Evolutionary conservation across 2,888 invertebrate species (phyloP).

Genomic region (Polyommatus icarus): DNA sequence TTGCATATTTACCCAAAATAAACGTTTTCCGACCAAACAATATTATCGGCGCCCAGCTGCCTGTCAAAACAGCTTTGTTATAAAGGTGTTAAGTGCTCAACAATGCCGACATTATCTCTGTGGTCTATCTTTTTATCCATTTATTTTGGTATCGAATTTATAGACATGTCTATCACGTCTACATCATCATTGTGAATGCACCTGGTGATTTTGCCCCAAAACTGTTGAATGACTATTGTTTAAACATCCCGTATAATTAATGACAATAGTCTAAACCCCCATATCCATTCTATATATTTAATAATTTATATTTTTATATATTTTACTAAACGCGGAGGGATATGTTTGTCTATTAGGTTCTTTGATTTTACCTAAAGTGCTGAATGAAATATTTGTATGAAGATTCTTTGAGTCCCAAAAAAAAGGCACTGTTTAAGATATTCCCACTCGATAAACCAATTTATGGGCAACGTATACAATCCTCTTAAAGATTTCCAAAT

Average conservation of each 20-base stretch:
- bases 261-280: neutral
- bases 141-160: conserved; percentile 49
- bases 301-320: too few species aligned
- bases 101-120: conserved; percentile 61
- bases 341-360: too few species aligned
- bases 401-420: too few species aligned
- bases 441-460: too few species aligned
- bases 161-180: conserved; percentile 22
- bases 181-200: conserved; percentile 29
- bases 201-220: neutral
- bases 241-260: conserved; percentile 3
- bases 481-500: too few species aligned
- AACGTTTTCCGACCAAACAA: conserved; percentile 50
- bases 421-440: too few species aligned
- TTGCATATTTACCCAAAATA: neutral
- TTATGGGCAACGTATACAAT: too few species aligned
- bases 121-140: conserved; percentile 75
- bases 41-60: conserved; percentile 55
- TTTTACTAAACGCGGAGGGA: too few species aligned
- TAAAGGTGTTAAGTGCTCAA: conserved; percentile 70
- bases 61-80: conserved; percentile 71
- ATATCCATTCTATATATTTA: neutral
- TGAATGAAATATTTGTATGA: too few species aligned
- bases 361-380: too few species aligned
- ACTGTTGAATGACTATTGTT: neutral